A percentile compares a stretch with the other conserved stretches of the same genome.
Evolutionary conservation across 2,888 invertebrate genomes (phyloP).

Genomic region (Protula sp.): DNA sequence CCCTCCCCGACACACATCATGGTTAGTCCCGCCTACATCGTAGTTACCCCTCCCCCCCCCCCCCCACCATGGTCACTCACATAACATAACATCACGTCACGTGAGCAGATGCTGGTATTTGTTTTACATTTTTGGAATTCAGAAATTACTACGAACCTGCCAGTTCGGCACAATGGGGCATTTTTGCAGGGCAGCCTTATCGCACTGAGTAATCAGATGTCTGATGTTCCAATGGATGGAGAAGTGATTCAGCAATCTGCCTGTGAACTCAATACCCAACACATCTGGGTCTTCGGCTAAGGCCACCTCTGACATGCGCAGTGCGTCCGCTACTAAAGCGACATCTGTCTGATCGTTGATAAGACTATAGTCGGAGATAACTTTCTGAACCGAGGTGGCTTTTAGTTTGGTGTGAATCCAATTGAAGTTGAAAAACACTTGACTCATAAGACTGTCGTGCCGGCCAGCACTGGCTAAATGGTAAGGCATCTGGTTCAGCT

Average conservation of each 20-base stretch:
- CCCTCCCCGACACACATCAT: too few relatives aligned
- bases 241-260: constrained; percentile 23
- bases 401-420: constrained; percentile 16
- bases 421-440: constrained; percentile 16
- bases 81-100: too few relatives aligned
- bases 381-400: constrained; percentile 10
- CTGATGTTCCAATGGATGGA: constrained; percentile 25
- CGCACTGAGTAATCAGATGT: constrained; percentile 36
- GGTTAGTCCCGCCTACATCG: too few relatives aligned
- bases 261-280: constrained; percentile 14
- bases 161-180: constrained; percentile 41
- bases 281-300: constrained; percentile 25
- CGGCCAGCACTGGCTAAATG: constrained; percentile 15
- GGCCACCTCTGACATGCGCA: constrained; percentile 86
- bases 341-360: constrained; percentile 60
- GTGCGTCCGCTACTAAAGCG: constrained; percentile 86
- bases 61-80: too few relatives aligned
- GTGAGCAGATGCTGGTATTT: too few relatives aligned
- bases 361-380: constrained; percentile 15
- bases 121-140: too few relatives aligned
- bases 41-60: too few relatives aligned
- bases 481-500: constrained; percentile 23
- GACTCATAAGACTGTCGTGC: constrained; percentile 1
- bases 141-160: too few relatives aligned
- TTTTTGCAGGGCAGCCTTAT: constrained; percentile 28